Evolutionary conservation across 2,888 invertebrate species (phyloP).

Genomic region (Acleris laterana): DNA sequence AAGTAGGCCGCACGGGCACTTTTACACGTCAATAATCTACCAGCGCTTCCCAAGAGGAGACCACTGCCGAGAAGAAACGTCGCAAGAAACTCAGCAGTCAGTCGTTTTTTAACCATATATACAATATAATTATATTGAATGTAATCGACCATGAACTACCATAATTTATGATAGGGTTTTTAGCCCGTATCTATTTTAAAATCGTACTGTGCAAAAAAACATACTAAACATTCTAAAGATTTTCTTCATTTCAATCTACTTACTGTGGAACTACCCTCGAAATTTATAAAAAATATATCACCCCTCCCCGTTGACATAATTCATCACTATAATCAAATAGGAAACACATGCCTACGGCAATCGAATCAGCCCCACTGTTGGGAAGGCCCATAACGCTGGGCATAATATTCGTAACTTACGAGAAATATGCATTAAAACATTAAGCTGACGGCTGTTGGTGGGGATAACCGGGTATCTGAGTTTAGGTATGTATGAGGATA

Average conservation of each 20-base stretch:
- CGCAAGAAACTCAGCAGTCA: no score
- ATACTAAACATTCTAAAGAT: background rate
- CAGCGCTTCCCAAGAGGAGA: no score
- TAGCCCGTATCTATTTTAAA: no score
- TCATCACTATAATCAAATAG: conserved; percentile 33
- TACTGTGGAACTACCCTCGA: conserved; percentile 9
- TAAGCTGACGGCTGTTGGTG: background rate
- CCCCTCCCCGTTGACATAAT: conserved; percentile 29
- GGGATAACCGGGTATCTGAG: conserved; percentile 5
- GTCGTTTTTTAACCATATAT: no score
- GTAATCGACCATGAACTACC: no score
- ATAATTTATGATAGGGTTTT: no score
- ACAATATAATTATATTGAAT: no score
- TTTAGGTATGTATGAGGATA: background rate
- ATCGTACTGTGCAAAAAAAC: no score
- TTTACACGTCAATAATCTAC: no score
- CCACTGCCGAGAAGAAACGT: no score
- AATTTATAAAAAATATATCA: conserved; percentile 33
- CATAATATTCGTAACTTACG: conserved; percentile 11
- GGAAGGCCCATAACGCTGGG: conserved; percentile 6
- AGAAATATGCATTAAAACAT: conserved; percentile 32
- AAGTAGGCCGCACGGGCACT: no score
- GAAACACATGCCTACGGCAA: conserved; percentile 24
- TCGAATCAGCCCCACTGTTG: conserved; percentile 9
- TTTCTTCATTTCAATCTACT: background rate